Evolutionary conservation across 2,113 vertebrate species (phyloP).

Genomic region (Lampris megalopsis): DNA sequence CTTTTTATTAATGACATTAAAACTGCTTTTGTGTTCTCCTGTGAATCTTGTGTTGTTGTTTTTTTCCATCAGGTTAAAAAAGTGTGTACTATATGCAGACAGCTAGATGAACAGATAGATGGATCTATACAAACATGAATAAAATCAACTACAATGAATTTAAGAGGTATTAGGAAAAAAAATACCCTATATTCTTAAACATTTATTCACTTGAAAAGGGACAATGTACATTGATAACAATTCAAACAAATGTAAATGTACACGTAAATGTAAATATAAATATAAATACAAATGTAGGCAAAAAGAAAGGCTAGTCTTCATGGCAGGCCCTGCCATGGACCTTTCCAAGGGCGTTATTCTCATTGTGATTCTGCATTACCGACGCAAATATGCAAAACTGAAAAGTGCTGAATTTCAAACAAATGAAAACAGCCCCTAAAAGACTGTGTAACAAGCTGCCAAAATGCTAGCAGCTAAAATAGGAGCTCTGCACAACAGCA

Average conservation of each 20-base stretch:
- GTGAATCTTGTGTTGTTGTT: not conserved
- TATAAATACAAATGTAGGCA: too few relatives aligned
- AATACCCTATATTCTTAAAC: too few relatives aligned
- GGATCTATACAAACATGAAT: too few relatives aligned
- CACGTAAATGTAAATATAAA: too few relatives aligned
- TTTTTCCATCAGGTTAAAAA: constrained; percentile 1
- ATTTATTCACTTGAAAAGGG: too few relatives aligned
- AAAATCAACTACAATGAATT: not conserved
- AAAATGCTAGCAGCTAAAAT: constrained; percentile 56
- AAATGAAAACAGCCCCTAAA: constrained; percentile 45
- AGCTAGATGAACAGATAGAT: too few relatives aligned
- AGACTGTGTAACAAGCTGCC: constrained; percentile 32
- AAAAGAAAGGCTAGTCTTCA: not conserved
- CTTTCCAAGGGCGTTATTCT: constrained; percentile 20
- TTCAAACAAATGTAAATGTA: too few relatives aligned
- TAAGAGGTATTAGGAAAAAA: not conserved
- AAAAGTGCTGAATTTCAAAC: constrained; percentile 29
- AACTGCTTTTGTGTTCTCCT: not conserved
- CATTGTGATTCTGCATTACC: constrained; percentile 16
- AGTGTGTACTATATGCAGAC: too few relatives aligned
- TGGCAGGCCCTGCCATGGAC: not conserved
- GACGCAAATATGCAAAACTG: constrained; percentile 43
- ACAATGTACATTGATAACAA: too few relatives aligned
- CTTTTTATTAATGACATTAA: too few relatives aligned
- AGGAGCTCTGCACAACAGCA: constrained; percentile 30